These are phyloP conservation scores for Myopa tessellatipennis DNA, from an alignment of 2,888 invertebrate genomes.

Conservation along the genomic window DNA sequence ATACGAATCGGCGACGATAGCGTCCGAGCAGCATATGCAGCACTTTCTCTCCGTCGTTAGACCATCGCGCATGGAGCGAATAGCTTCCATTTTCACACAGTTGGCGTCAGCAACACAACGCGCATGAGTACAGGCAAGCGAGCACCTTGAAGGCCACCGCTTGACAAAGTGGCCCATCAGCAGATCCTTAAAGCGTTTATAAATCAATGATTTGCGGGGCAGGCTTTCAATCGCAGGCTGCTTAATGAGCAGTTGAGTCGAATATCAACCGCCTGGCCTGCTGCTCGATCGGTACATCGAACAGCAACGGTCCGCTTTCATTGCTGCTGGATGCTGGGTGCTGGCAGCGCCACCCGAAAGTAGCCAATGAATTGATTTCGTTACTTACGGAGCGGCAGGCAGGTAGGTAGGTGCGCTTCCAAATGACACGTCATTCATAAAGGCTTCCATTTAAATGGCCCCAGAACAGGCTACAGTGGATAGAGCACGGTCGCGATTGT, in stretches of 20 bases:
- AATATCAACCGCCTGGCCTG: neutral
- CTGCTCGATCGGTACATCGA: neutral
- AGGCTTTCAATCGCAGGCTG: neutral
- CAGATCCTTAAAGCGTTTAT: constrained; percentile 36
- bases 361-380: constrained; percentile 21
- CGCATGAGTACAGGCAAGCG: neutral
- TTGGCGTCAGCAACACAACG: constrained; percentile 15
- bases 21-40: neutral
- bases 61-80: no score
- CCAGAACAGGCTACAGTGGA: neutral
- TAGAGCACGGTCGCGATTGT: neutral
- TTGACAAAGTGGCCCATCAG: constrained; percentile 39
- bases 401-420: neutral
- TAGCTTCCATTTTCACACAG: constrained; percentile 29
- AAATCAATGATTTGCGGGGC: constrained; percentile 36
- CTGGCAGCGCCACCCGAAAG: constrained; percentile 11
- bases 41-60: constrained; percentile 28
- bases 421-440: constrained; percentile 12
- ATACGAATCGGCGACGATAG: constrained; percentile 3
- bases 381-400: constrained; percentile 9
- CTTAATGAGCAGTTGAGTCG: constrained; percentile 24
- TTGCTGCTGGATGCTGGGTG: neutral
- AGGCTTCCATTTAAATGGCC: neutral
- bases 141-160: neutral
- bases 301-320: neutral